Evolutionary conservation across 2,888 invertebrate species (phyloP), one percentile per base, ranked within the genome.

Genomic region (Netelia melanura): DNA sequence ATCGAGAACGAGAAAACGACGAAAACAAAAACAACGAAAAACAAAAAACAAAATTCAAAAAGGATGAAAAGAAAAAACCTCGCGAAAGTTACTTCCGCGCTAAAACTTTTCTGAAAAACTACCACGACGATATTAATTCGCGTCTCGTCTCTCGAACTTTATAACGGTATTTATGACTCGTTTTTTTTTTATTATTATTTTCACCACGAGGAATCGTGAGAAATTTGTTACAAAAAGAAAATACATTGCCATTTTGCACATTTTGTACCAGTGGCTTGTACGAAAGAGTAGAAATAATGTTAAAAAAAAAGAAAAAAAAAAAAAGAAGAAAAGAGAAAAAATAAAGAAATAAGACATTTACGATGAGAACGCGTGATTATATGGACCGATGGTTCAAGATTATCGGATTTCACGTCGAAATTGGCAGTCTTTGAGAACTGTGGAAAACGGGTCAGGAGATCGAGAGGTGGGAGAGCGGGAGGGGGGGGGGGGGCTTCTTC

Each of bases 381-480:
- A 64, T 38, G 56, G 72, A 17, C 56, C 61, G 76, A 61, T 76
- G 76, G 67, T 62, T 21, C 54, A 58, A 77, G 67, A 81, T 81
- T 70, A 81, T 78, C 38, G 68, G 74, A 81, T 84, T 81, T 23
- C 68, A 54, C 64, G 56, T 68, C 25, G 64, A 75, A 84, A 83
- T 84, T 81, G 84, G 74, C 68, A 70, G 81, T 38, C 78, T 84
- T 74, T 78, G 81, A 74, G 62, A 38, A n/a, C 48, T 48, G 48
- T 79, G 83, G 85, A 87, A 87, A 87, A 81, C 81, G 84, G 86
- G 87, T 86, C 86, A 85, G 71, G 80, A 70, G 83, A 81, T 85
- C 70, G 78, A 80, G 78, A 82, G 61, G 62, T 44, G 78, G 58
- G 58, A 11, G 17, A 17, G 17, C 0, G 17, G 17, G 17, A 17